Conservation (phyloP, 2,888 invertebrate genomes). For the Ecliptopera silaceata region DNA sequence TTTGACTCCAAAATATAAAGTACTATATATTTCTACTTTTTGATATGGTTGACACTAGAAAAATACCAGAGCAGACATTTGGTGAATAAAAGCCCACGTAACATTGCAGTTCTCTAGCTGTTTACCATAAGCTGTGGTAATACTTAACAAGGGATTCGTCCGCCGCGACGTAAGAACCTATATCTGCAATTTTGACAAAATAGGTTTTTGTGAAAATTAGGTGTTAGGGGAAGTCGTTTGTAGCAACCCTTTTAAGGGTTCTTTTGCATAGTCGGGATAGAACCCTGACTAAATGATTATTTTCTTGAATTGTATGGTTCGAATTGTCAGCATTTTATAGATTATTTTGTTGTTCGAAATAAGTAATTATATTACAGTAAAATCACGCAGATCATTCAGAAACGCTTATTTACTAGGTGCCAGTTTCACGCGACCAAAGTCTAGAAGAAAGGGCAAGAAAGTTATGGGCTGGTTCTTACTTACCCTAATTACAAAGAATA, state of each 20-base stretch:
- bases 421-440: no score
- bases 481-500: no score
- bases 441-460: no score
- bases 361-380: no score
- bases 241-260: slow-evolving; percentile 22
- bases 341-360: background rate
- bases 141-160: slow-evolving; percentile 34
- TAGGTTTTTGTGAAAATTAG: slow-evolving; percentile 30
- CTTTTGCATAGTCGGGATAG: slow-evolving; percentile 16
- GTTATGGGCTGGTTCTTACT: no score
- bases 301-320: slow-evolving; percentile 6
- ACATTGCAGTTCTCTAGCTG: background rate
- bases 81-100: no score
- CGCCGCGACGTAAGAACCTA: slow-evolving; percentile 13
- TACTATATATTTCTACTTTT: no score
- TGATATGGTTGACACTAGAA: no score
- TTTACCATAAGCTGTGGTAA: slow-evolving; percentile 12
- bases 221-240: slow-evolving; percentile 26
- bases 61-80: no score
- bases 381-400: no score
- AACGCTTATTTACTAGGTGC: no score
- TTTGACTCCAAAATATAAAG: no score
- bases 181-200: slow-evolving; percentile 30
- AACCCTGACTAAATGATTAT: slow-evolving; percentile 14
- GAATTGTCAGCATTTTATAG: background rate